A percentile compares a stretch with the other conserved stretches of the same genome.
These are phyloP conservation scores for Muscicapa comitata DNA, from an alignment of 2,797 vertebrate genomes.

Conservation along the genomic window DNA sequence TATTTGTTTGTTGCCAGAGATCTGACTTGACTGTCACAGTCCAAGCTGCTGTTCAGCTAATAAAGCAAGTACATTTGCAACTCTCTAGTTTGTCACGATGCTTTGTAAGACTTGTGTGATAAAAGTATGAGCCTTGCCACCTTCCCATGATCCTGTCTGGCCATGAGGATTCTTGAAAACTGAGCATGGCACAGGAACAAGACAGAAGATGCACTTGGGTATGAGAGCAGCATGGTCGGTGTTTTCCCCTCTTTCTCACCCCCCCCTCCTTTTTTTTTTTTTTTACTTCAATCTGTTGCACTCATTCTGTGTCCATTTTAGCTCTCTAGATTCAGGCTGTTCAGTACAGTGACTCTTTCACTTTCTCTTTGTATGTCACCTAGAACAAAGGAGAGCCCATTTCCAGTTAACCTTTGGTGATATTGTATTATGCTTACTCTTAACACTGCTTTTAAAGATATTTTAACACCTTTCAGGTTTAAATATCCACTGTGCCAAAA, in stretches of 20 bases:
- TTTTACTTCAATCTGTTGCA: background rate
- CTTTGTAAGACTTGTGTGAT: background rate
- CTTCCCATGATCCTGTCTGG: background rate
- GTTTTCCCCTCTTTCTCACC: background rate
- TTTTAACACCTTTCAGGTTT: background rate
- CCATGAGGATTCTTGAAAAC: background rate
- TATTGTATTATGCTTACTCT: background rate
- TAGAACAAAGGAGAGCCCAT: background rate
- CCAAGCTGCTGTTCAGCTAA: background rate
- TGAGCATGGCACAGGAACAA: background rate
- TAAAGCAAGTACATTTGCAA: background rate
- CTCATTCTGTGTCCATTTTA: background rate
- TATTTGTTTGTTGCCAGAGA: background rate
- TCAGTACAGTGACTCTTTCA: background rate
- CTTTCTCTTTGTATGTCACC: background rate
- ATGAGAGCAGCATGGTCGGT: background rate
- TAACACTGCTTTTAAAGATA: background rate
- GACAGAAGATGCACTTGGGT: background rate
- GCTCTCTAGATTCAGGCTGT: background rate
- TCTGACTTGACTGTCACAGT: background rate
- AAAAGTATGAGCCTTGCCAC: background rate
- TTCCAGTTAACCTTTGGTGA: background rate
- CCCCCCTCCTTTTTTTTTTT: background rate
- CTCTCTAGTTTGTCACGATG: accelerated
- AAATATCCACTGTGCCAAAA: background rate